These are phyloP conservation scores for Drosophila ananassae DNA, from an alignment of 1,140 invertebrate species.

Conservation along the genomic window DNA sequence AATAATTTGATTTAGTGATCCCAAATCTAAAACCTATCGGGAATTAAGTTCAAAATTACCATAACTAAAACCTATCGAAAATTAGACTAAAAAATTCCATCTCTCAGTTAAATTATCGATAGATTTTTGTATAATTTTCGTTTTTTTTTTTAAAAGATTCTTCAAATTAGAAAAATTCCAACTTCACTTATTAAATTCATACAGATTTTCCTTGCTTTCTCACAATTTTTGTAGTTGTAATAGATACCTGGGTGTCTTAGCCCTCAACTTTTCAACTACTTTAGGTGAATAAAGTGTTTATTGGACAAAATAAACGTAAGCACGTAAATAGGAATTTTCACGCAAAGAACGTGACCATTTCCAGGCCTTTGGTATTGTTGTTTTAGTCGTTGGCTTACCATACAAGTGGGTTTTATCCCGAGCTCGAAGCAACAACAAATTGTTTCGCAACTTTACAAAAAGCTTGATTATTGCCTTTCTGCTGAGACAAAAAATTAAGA, in stretches of 20 bases:
- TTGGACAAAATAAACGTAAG: constrained; percentile 8
- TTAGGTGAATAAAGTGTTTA: constrained; percentile 42
- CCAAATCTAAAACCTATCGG: too few species aligned
- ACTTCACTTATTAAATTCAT: too few species aligned
- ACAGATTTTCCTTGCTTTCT: too few species aligned
- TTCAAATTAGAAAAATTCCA: too few species aligned
- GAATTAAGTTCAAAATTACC: not conserved
- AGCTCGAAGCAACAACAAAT: constrained; percentile 31
- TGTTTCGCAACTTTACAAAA: constrained; percentile 27
- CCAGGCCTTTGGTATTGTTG: constrained; percentile 25
- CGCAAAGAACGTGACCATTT: constrained; percentile 68
- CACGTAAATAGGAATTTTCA: constrained; percentile 28
- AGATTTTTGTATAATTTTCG: too few species aligned
- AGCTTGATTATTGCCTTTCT: constrained; percentile 21
- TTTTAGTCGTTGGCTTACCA: constrained; percentile 25
- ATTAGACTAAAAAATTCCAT: constrained; percentile 1
- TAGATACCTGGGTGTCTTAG: constrained; percentile 6
- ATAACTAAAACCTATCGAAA: constrained; percentile 25
- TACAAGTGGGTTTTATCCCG: constrained; percentile 50
- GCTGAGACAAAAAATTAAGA: not conserved
- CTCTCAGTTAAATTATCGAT: too few species aligned
- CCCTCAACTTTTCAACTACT: constrained; percentile 37
- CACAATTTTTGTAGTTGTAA: too few species aligned
- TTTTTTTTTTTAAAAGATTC: too few species aligned
- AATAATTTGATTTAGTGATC: too few species aligned